Conservation (phyloP, 2,113 vertebrate species). For the Menidia beryllina region DNA sequence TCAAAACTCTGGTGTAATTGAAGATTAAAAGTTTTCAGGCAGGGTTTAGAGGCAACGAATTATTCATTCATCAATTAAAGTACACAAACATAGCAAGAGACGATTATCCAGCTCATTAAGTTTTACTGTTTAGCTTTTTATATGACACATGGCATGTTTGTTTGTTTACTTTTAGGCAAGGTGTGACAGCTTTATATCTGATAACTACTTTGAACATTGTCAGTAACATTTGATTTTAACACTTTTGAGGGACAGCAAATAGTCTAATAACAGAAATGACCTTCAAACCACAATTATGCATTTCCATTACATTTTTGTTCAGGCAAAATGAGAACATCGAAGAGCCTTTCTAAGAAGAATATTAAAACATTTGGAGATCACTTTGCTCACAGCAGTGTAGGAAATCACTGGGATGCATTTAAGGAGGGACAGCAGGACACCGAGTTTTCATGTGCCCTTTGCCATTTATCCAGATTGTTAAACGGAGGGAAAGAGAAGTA, state of each 20-base stretch:
- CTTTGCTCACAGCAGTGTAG: background rate
- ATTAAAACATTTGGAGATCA: background rate
- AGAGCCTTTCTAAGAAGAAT: no score
- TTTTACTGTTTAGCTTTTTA: no score
- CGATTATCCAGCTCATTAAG: no score
- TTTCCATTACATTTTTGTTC: no score
- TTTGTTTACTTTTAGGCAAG: background rate
- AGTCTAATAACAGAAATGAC: background rate
- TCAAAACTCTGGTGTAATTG: background rate
- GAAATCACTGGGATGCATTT: conserved; percentile 27
- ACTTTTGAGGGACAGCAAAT: background rate
- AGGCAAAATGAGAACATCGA: no score
- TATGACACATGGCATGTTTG: background rate
- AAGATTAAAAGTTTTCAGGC: conserved; percentile 6
- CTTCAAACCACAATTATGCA: background rate
- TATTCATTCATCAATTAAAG: background rate
- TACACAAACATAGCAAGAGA: background rate
- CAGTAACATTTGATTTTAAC: background rate
- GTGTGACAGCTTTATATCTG: background rate
- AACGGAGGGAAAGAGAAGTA: conserved; percentile 8
- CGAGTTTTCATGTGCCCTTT: conserved; percentile 12
- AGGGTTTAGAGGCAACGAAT: conserved; percentile 11
- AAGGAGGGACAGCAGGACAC: conserved; percentile 3
- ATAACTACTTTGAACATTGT: background rate
- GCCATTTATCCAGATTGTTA: background rate